These are phyloP conservation scores for Hipposideros larvatus DNA, from an alignment of 2,797 vertebrate species.

Conservation along the genomic window DNA sequence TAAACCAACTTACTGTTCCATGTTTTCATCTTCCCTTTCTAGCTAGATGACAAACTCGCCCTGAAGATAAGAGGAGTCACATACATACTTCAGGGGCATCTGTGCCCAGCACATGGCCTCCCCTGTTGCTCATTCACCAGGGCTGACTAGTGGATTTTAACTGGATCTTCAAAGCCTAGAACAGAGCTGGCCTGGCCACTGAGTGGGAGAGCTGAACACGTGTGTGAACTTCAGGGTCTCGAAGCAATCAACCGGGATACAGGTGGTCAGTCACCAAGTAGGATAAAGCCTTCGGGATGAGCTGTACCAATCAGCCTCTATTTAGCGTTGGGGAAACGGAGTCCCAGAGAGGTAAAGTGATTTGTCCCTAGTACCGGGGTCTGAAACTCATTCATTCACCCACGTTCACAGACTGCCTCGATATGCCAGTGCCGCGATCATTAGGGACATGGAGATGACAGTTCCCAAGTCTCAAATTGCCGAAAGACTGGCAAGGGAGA, in stretches of 20 bases:
- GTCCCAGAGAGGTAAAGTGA: background rate
- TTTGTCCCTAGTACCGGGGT: background rate
- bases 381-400: background rate
- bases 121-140: background rate
- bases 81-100: background rate
- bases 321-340: background rate
- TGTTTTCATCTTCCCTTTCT: background rate
- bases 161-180: background rate
- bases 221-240: background rate
- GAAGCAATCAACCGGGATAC: background rate
- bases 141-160: background rate
- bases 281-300: background rate
- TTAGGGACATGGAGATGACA: background rate
- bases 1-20: background rate
- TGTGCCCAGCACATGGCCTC: rapidly evolving
- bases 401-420: background rate
- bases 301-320: background rate
- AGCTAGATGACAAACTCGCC: background rate
- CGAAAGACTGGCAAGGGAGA: background rate
- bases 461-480: background rate
- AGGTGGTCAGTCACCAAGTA: background rate
- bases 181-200: background rate
- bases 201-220: background rate
- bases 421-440: rapidly evolving
- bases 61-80: too few species aligned